Evolutionary conservation across 2,113 vertebrate genomes (phyloP), one percentile per base, ranked within the genome.

Genomic region (Ameiurus melas): DNA sequence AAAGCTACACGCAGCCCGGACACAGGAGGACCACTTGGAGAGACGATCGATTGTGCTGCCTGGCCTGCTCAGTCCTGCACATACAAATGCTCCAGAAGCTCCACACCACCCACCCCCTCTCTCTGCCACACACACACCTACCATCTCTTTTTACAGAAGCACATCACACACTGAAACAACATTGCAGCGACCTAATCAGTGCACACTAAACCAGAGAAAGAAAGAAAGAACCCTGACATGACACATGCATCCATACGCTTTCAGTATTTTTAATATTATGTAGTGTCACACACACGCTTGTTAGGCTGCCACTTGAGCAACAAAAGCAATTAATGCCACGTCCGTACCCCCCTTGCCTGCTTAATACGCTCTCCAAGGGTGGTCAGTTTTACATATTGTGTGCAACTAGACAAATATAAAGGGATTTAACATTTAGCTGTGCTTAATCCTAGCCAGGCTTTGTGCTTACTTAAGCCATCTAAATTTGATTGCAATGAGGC

Each of bases 361-460:
- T 89, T 86, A 95, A 96, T 94, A 93, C 93, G 92, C 90, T 93
- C 94, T 93, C 93, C 64, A 86, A 92, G 94, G 94, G 93, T 95
- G 95, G 94, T 94, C 94, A 94, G 93, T 94, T 95, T 94, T 95
- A 93, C 94, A 96, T 95, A 96, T 94, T 95, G 95, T 95, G 93
- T 94, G 93, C 93, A 94, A 94, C 93, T 94, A 94, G 94, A 94
- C 86, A 91, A 94, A 93, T 93, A 93, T 95, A 95, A 96, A 93
- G 90, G 94, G 95, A 95, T 95, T 96, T 94, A 94, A 93, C 93
- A 94, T 94, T 93, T 95, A 95, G 94, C 92, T 92, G 94, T 90
- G 92, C 93, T 94, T 95, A 95, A 96, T 95, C 94, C 94, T 92
- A 87, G 8, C 90, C 87, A 90, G 93, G 94, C 93, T 94, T 94